These are phyloP conservation scores for Standfussiana lucernea DNA, from an alignment of 2,888 invertebrate genomes.

Conservation along the genomic window DNA sequence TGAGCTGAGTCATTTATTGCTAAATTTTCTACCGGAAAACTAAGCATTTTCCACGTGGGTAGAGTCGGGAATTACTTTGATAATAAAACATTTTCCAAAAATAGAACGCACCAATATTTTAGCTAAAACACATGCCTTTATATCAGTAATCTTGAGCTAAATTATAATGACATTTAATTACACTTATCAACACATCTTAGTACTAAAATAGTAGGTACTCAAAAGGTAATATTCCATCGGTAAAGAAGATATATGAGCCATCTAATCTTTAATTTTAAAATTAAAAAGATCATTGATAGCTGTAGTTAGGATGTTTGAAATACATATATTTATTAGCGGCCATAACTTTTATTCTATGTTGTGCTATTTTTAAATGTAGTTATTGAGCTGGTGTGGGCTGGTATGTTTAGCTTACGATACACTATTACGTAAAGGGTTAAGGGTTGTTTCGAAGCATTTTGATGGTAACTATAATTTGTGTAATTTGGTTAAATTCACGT, in stretches of 20 bases:
- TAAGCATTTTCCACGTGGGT: not conserved
- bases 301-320: constrained; percentile 28
- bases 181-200: constrained; percentile 41
- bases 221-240: constrained; percentile 24
- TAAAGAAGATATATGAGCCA: constrained; percentile 23
- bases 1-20: not conserved
- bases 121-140: not conserved
- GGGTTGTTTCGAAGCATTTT: not conserved
- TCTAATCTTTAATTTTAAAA: constrained; percentile 25
- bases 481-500: not conserved
- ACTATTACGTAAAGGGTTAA: not conserved
- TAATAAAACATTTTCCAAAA: constrained; percentile 4
- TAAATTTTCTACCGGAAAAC: not conserved
- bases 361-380: constrained; percentile 37
- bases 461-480: not conserved
- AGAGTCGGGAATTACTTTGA: not conserved
- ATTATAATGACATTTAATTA: constrained; percentile 48
- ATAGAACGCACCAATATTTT: not conserved
- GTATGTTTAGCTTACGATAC: constrained; percentile 25
- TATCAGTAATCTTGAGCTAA: constrained; percentile 32
- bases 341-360: constrained; percentile 38
- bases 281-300: constrained; percentile 57
- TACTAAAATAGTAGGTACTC: constrained; percentile 28
- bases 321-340: constrained; percentile 37
- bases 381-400: constrained; percentile 10